Evolutionary conservation across 2,113 vertebrate genomes (phyloP), one percentile per base, ranked within the genome.

Genomic region (Percopsis transmontana): DNA sequence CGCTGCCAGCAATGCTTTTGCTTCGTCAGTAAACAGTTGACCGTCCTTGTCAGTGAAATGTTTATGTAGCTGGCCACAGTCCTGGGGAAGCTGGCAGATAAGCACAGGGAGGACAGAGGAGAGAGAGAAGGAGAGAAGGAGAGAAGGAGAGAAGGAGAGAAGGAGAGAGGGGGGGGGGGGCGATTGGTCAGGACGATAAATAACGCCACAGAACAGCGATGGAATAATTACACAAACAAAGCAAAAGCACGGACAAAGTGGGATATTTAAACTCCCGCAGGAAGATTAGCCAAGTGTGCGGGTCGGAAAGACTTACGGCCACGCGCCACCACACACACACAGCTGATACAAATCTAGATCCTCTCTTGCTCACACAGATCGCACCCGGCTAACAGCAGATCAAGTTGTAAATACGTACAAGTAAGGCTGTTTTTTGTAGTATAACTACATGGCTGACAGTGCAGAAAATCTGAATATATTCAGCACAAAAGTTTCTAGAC

Each of bases 21-120:
- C 91, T 90, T 91, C 20, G 90, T 92, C 91, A 92, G 90, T 92
- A 92, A 91, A 90, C 88, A 89, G 86, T 84, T 79, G 91, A 91
- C 91, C 89, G 91, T 92, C 91, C 91, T 93, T 93, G 91, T 93
- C 91, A 91, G 87, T 76, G 68, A 81, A 89, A 88, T 91, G 91
- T 92, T 92, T 92, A 92, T 91, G 90, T 84, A 76, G 84, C 80
- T 91, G 90, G 90, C 87, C 65, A 27, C 72, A 67, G 81, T 82
- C 82, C 78, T 84, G 79, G 68, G 50, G 72, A 82, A 59, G 83
- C 69, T 83, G 87, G 84, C 72, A 84, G 60, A 51, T 12, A 12
- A 56, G 60, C 51, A 67, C 65, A 76, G 79, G 78, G 85, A 80
- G 75, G 63, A 57, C 15, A 20, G 65, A 63, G 82, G 87, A 85